Evolutionary conservation across 2,888 invertebrate genomes (phyloP).

Genomic region (Noctua janthina): DNA sequence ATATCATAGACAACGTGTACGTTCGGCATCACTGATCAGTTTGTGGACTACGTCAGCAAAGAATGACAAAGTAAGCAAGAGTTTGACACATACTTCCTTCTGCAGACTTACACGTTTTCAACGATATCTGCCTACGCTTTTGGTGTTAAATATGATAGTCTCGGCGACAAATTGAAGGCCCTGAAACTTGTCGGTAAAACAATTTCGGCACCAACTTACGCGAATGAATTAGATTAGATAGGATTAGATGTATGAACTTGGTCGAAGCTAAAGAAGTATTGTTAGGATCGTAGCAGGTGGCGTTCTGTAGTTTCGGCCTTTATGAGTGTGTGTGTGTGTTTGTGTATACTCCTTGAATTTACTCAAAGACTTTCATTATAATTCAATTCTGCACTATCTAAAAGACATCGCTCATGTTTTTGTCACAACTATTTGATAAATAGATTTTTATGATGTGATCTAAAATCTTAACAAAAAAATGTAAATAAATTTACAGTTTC

Average conservation of each 20-base stretch:
- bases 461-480: too few species aligned
- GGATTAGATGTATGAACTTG: not conserved
- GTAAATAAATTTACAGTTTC: not conserved
- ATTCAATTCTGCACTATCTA: too few species aligned
- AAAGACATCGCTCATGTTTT: too few species aligned
- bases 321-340: too few species aligned
- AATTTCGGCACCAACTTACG: too few species aligned
- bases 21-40: constrained; percentile 62
- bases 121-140: constrained; percentile 74
- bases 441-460: not conserved
- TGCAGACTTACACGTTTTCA: constrained; percentile 73
- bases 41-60: constrained; percentile 65
- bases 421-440: not conserved
- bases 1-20: too few species aligned
- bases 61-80: constrained; percentile 60
- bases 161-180: constrained; percentile 50
- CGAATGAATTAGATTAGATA: too few species aligned
- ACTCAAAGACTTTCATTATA: too few species aligned
- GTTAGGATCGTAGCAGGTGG: too few species aligned
- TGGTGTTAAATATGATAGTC: constrained; percentile 73
- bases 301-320: too few species aligned
- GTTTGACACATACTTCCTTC: constrained; percentile 66
- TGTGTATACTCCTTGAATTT: too few species aligned
- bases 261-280: not conserved
- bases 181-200: constrained; percentile 46